Conservation (phyloP, 2,797 vertebrate species). For the Malurus splendens region DNA sequence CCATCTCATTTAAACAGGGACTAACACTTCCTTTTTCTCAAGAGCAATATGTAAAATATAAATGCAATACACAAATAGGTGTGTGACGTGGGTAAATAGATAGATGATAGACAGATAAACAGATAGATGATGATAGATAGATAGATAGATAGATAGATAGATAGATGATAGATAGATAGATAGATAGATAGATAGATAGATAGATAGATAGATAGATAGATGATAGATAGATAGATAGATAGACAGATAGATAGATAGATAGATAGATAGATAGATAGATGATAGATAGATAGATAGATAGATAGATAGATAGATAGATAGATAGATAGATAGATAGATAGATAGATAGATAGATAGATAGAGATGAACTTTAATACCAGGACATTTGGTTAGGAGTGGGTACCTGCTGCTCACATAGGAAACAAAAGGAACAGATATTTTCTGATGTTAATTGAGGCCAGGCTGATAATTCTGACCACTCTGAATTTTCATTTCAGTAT, state of each 20-base stretch:
- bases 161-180: not conserved
- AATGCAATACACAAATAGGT: not conserved
- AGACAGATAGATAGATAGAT: too few species aligned
- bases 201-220: too few species aligned
- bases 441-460: not conserved
- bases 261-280: too few species aligned
- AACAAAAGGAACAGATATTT: not conserved
- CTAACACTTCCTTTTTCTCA: not conserved
- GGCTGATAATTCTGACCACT: not conserved
- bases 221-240: too few species aligned
- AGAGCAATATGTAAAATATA: not conserved
- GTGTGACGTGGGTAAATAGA: not conserved
- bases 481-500: not conserved
- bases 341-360: not conserved
- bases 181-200: too few species aligned
- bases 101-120: too few species aligned
- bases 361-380: not conserved
- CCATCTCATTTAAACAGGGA: not conserved
- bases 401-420: not conserved
- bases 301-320: too few species aligned
- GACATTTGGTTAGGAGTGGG: not conserved
- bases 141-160: too few species aligned
- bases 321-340: too few species aligned
- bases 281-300: too few species aligned
- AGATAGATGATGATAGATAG: too few species aligned